Evolutionary conservation across 1,140 invertebrate species (phyloP).

Genomic region (Calephelis nemesis): DNA sequence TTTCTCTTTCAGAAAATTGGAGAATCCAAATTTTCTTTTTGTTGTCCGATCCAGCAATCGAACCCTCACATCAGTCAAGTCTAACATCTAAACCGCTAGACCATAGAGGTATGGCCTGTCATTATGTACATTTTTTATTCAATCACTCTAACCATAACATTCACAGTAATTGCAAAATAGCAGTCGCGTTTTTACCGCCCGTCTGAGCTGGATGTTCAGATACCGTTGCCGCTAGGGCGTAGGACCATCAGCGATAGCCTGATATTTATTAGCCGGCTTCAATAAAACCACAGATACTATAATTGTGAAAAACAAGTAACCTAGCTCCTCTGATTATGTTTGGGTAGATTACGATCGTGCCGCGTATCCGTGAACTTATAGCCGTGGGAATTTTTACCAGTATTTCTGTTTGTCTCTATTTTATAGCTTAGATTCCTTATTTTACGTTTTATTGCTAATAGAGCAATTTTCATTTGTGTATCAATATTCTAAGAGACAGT

Average conservation of each 20-base stretch:
- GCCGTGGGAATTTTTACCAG: background rate
- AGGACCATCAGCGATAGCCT: constrained; percentile 54
- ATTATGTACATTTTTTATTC: too few relatives aligned
- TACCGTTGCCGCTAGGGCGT: constrained; percentile 54
- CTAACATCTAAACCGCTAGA: too few relatives aligned
- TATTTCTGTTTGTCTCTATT: background rate
- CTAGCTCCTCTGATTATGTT: constrained; percentile 6
- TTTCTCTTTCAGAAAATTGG: too few relatives aligned
- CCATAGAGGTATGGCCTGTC: too few relatives aligned
- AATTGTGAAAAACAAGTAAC: constrained; percentile 14
- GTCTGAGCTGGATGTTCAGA: constrained; percentile 31
- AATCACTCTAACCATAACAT: background rate
- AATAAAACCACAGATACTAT: constrained; percentile 36
- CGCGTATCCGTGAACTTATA: background rate
- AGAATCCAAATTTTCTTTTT: too few relatives aligned
- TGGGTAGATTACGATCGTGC: background rate
- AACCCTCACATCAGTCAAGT: too few relatives aligned
- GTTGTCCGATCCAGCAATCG: too few relatives aligned
- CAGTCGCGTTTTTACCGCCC: constrained; percentile 30
- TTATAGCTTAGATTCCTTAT: too few relatives aligned
- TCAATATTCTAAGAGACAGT: too few relatives aligned
- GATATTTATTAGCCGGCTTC: constrained; percentile 47
- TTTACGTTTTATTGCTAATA: too few relatives aligned
- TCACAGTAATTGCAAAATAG: constrained; percentile 2
- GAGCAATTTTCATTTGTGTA: too few relatives aligned